phyloP scores from a whole-genome alignment of 2,888 invertebrate species.

The Meiosimyza decipiens region DNA sequence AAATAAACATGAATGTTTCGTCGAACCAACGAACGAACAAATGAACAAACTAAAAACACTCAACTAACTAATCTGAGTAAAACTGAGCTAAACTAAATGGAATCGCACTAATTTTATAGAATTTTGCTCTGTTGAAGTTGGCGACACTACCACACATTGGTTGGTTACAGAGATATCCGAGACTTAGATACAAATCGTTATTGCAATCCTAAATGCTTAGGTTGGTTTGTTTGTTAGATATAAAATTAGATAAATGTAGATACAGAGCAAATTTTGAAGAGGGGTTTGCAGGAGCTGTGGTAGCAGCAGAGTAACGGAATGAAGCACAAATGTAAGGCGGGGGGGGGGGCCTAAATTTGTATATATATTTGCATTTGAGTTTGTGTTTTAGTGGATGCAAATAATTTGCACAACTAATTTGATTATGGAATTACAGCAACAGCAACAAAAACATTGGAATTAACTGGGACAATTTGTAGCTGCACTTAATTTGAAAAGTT shows the following conservation, averaged over 20 bases:
- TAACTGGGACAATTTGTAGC: not conserved
- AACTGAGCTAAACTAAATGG: not conserved
- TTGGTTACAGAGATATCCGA: not conserved
- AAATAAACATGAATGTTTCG: slow-evolving; percentile 28
- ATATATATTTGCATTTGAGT: too few species aligned
- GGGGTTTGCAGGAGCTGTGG: not conserved
- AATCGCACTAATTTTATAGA: slow-evolving; percentile 1
- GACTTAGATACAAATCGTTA: not conserved
- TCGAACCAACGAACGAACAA: not conserved
- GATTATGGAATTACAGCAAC: slow-evolving; percentile 7
- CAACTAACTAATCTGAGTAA: not conserved
- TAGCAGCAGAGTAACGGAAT: not conserved
- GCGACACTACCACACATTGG: slow-evolving; percentile 1
- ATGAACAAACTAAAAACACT: not conserved
- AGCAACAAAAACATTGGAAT: not conserved
- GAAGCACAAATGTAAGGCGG: not conserved
- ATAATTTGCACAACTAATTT: slow-evolving; percentile 26
- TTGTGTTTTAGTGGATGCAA: slow-evolving; percentile 6
- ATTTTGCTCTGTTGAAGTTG: slow-evolving; percentile 2
- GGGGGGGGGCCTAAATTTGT: not conserved
- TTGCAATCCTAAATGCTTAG: not conserved
- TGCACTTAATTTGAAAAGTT: slow-evolving; percentile 1
- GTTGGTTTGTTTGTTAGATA: slow-evolving; percentile 9
- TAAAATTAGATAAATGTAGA: slow-evolving; percentile 14
- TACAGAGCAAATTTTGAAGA: not conserved